Evolutionary conservation across 1,140 invertebrate species (phyloP).

Genomic region (Gryon sp.): DNA sequence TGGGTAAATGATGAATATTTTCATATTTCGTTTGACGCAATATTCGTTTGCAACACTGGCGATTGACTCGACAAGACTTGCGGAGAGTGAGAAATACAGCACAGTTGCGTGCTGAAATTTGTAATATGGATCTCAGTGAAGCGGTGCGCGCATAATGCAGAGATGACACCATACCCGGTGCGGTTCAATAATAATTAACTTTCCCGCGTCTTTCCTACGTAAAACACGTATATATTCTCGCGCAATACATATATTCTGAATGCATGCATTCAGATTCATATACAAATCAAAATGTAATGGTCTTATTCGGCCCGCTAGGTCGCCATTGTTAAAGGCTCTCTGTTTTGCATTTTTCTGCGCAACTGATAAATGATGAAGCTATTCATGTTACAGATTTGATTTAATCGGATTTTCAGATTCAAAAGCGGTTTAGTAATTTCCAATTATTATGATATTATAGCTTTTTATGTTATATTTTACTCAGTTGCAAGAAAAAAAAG

Average conservation of each 20-base stretch:
- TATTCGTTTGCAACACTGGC: conserved; percentile 40
- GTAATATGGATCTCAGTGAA: conserved; percentile 52
- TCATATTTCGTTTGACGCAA: conserved; percentile 33
- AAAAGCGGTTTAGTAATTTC: conserved; percentile 17
- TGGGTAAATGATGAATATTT: conserved; percentile 10
- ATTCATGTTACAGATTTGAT: conserved; percentile 29
- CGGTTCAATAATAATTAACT: conserved; percentile 70
- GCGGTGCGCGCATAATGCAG: conserved; percentile 52
- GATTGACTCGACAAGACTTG: conserved; percentile 27
- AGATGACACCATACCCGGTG: conserved; percentile 58
- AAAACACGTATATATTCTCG: conserved; percentile 30
- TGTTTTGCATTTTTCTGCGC: conserved; percentile 54
- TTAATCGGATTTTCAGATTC: conserved; percentile 18
- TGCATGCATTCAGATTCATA: conserved; percentile 44
- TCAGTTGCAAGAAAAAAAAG: too few relatives aligned
- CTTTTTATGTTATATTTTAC: too few relatives aligned
- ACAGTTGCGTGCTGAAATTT: conserved; percentile 53
- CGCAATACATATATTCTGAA: conserved; percentile 13
- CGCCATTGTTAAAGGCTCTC: conserved; percentile 27
- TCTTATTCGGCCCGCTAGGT: conserved; percentile 39
- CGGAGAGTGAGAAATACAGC: conserved; percentile 36
- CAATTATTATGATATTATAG: not conserved
- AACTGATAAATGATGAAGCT: conserved; percentile 48
- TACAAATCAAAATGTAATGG: conserved; percentile 45
- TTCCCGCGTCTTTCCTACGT: conserved; percentile 51